A percentile compares a stretch with the other conserved stretches of the same genome.
Conservation (phyloP, 2,888 invertebrate genomes). For the Altica lythri region DNA sequence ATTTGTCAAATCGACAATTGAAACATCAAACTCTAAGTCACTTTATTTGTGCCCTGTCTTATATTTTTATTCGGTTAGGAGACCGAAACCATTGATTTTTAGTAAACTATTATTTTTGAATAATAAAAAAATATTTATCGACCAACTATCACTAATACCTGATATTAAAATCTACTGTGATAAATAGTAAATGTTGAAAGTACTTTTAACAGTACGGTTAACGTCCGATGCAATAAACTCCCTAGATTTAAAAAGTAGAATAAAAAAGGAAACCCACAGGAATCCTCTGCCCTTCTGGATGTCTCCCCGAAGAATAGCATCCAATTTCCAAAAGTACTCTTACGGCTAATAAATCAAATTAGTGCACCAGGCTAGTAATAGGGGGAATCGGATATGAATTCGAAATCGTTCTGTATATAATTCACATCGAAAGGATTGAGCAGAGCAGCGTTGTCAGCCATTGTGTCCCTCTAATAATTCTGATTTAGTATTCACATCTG, state of each 20-base stretch:
- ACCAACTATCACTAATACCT: no score
- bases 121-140: no score
- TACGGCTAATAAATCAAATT: conserved; percentile 30
- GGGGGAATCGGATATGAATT: conserved; percentile 18
- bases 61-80: no score
- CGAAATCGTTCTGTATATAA: conserved; percentile 30
- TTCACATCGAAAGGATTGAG: conserved; percentile 34
- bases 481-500: conserved; percentile 45
- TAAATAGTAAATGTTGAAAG: no score
- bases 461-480: conserved; percentile 38
- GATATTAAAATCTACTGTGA: no score
- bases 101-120: no score
- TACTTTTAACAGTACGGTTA: no score
- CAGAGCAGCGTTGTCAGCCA: conserved; percentile 19
- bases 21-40: no score
- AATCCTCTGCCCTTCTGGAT: background rate
- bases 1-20: no score
- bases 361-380: conserved; percentile 24
- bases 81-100: no score
- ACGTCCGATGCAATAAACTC: no score
- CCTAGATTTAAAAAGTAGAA: background rate
- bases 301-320: conserved; percentile 5
- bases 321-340: conserved; percentile 27
- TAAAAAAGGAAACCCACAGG: background rate
- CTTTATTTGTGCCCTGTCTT: no score